Conservation (phyloP, 2,888 invertebrate genomes). For the Oligia latruncula region DNA sequence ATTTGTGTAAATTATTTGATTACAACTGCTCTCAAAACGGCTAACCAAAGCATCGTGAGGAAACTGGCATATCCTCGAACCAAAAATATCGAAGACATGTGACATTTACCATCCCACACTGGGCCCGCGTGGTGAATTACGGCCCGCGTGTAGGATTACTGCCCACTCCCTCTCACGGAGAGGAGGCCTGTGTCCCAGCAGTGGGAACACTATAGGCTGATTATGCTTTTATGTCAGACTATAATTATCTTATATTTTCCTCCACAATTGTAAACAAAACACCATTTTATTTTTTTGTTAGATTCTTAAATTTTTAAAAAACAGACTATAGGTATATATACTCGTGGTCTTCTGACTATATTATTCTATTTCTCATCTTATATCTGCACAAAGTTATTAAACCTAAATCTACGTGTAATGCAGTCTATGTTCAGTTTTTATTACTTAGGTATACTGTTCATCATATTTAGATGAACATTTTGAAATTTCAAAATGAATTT, state of each 20-base stretch:
- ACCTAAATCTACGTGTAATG: neutral
- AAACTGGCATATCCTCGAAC: neutral
- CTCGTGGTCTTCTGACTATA: too few species aligned
- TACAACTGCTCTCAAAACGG: neutral
- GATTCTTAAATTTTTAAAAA: too few species aligned
- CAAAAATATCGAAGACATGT: neutral
- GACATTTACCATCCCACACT: neutral
- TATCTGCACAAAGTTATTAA: neutral
- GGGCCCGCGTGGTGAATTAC: neutral
- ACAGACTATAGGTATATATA: too few species aligned
- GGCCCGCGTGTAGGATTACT: neutral
- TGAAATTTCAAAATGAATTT: conserved; percentile 2
- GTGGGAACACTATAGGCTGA: neutral
- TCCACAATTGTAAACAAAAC: neutral
- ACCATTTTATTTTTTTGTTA: too few species aligned
- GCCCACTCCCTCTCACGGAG: neutral
- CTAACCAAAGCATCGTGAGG: neutral
- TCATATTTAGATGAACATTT: conserved; percentile 16
- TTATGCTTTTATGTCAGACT: neutral
- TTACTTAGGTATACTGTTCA: neutral
- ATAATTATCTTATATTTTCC: neutral
- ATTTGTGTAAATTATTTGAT: neutral
- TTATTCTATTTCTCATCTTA: too few species aligned
- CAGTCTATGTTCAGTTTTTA: neutral
- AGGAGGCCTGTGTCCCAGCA: neutral